These are phyloP conservation scores for Colistium nudipinnis DNA, from an alignment of 2,113 vertebrate genomes.

Conservation along the genomic window DNA sequence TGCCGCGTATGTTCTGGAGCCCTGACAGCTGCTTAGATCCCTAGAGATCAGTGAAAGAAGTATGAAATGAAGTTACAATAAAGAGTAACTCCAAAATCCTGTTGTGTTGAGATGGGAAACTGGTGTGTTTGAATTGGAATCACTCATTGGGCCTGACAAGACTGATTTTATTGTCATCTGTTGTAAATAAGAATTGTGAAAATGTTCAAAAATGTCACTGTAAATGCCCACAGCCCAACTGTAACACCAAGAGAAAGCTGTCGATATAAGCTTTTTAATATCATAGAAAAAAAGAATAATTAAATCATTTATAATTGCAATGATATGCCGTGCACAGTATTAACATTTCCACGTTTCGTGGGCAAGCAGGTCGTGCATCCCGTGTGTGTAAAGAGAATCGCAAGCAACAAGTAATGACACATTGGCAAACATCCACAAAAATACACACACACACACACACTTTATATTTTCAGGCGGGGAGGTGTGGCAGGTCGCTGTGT, in stretches of 20 bases:
- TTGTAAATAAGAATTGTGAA: not conserved
- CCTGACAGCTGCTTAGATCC: conserved; percentile 69
- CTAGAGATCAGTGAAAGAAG: conserved; percentile 50
- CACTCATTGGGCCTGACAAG: conserved; percentile 21
- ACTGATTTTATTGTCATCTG: not conserved
- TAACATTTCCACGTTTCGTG: conserved; percentile 55
- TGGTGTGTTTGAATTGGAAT: conserved; percentile 10
- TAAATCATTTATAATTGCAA: conserved; percentile 59
- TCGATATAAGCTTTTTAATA: conserved; percentile 18
- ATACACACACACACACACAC: conserved; percentile 19
- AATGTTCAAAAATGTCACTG: not conserved
- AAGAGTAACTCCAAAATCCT: conserved; percentile 44
- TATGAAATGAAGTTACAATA: conserved; percentile 53
- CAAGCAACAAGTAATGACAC: conserved; percentile 64
- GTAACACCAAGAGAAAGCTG: not conserved
- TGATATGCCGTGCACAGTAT: conserved; percentile 60
- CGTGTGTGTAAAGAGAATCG: conserved; percentile 36
- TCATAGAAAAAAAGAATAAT: conserved; percentile 32
- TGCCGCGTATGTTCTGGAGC: conserved; percentile 62
- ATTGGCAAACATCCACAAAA: conserved; percentile 29
- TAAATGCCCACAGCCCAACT: too few species aligned
- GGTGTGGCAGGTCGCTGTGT: conserved; percentile 67
- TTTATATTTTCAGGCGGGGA: conserved; percentile 36
- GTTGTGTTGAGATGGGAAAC: conserved; percentile 10
- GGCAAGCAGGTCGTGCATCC: conserved; percentile 43